Evolutionary conservation across 2,797 vertebrate species (phyloP), one percentile per base, ranked within the genome.

Genomic region (Syngnathus rostellatus): DNA sequence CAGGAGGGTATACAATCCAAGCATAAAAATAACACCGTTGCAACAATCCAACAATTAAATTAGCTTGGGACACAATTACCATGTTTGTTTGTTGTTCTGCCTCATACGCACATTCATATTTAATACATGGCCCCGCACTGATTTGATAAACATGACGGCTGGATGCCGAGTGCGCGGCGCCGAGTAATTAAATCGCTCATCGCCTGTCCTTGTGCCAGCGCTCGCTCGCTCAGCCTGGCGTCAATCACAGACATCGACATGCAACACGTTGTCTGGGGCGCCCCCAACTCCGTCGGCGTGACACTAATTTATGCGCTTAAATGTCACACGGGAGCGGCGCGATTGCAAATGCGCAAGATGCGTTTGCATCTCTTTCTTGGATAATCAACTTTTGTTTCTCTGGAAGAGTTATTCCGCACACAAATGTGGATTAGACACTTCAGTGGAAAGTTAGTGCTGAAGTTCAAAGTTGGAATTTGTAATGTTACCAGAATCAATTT

Each of bases 1-100:
- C 39, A 11, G 78, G 85, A 84, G 77, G 83, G 67, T 82, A 82
- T 17, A 88, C 79, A 88, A 88, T 81, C 66, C 77, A 71, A 72
- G 77, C 73, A 78, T 68, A 77, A 87, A 86, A 89, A 88, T 86
- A 85, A 80, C 86, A 79, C 80, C 80, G 81, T 82, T 84, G 81
- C 80, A 78, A 85, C 88, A 91, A 89, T 86, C 77, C 80, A 82
- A 86, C 86, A 87, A 90, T 90, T 85, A 88, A 91, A 91, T 92
- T 90, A 90, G 84, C 90, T 75, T 78, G 90, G 89, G 90, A 91
- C 80, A 69, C 90, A 88, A 92, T 92, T 91, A 91, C 81, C 85
- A 89, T 88, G 89, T 90, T 89, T 91, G 88, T 89, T 89, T 87
- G 84, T 85, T 85, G 82, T 86, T 86, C 81, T 83, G 88, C 83